Base-by-base conservation (phyloP, 2,888 invertebrate species). In the Drosophila nr. perissopoda region DNA sequence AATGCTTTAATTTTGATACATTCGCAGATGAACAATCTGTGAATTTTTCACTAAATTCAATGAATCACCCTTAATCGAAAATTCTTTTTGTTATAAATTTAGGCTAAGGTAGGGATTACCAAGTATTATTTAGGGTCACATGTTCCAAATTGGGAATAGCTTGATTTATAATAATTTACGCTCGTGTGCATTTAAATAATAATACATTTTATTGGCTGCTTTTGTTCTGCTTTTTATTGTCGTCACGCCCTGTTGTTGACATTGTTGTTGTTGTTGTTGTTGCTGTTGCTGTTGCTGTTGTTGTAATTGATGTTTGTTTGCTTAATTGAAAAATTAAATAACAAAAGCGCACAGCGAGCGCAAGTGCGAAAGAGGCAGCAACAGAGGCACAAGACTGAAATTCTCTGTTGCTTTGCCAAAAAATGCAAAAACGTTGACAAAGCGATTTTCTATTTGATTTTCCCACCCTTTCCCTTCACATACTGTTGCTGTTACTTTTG, bases 321-420 rank as follows among this genome's bases (percentile, higher is more conserved):
- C 63, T 48, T 76, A 79, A 82, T 80, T 80, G 70, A 81, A 79
- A 82, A 76, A 69, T 69, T 70, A 77, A 70, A 74, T 75, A 70
- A 70, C 65, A 40, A 29, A 42, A 57, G 31, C 21, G 56, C 29
- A n/a, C 5, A 13, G n/a, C 8, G 61, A 74, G 51, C 70, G 51
- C 40, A 48, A 29, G 18, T 38, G 29, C 36, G 29, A 38, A 36
- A 40, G 63, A 70, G 51, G 34, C 25, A 31, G 13, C 27, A 31
- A 33, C n/a, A 52, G 25, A 36, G 13, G 4, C 38, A 27, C 18
- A 18, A 38, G 18, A 52, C 21, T 40, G 36, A 52, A 61, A 59
- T 46, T 52, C 34, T 52, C 52, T 49, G 68, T 74, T n/a, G 21
- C 38, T 5, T 49, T 75, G 76, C 74, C 75, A 74, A 69, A 70